Evolutionary conservation across 2,888 invertebrate species (phyloP), one percentile per base, ranked within the genome.

Genomic region (Drosophila pegasa): DNA sequence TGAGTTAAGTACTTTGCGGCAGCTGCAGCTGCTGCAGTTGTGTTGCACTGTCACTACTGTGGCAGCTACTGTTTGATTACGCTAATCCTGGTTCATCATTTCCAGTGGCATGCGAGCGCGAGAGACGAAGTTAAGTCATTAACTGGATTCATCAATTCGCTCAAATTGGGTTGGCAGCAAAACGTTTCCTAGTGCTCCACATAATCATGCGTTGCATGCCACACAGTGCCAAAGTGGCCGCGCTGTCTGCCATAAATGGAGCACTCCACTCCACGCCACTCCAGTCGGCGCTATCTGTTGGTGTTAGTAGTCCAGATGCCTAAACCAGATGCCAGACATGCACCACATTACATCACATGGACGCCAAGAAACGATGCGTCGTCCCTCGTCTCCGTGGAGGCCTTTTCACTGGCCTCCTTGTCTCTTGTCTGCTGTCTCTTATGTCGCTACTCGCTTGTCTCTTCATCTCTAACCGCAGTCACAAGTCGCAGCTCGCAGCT

Each of bases 201-300:
- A 87, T 87, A 87, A 82, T 84, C 74, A 76, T 84, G 83, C 71
- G 76, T 78, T 71, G 78, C 71, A 74, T 71, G 75, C 72, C 77
- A 50, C 67, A 29, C 16, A 45, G 43, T 27, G 43, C 45, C 5
- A 60, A 59, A 59, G 64, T 71, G 71, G 65, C 71, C 77, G 63
- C 64, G 40, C 45, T 71, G 75, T 61, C 71, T 79, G 89, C 88
- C 84, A 82, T 86, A 85, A 87, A 86, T 87, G 89, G 88, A 65
- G 64, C 80, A 81, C 69, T 67, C 16, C 31, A 55, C 63, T 40
- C 27, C 29, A 18, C 35, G 37, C n/a, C 61, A 52, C 43, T 31
- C 25, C 25, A 25, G 43, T 43, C 38, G 18, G 16, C 40, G 25
- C 27, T n/a, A 14, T 50, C 33, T 41, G 27, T 9, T 54, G 22